These are phyloP conservation scores for Hydrolagus colliei DNA, from an alignment of 2,797 vertebrate genomes.

Conservation along the genomic window DNA sequence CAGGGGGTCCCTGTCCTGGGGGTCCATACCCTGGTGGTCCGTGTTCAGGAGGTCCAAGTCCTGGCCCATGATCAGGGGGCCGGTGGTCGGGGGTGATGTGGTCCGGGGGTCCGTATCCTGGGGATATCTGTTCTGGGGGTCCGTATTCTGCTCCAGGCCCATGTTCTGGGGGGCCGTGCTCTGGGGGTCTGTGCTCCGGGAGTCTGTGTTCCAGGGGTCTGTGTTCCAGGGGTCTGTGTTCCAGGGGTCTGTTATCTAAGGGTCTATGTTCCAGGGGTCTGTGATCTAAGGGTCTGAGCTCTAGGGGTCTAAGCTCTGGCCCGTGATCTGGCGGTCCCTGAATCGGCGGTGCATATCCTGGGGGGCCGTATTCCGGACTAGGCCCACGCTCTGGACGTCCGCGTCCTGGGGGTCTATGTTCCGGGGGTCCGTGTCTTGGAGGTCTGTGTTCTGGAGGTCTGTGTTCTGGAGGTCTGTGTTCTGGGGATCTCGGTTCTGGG, in stretches of 20 bases:
- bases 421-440: neutral
- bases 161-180: neutral
- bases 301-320: neutral
- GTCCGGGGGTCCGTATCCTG: neutral
- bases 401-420: neutral
- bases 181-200: neutral
- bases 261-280: conserved; percentile 40
- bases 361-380: neutral
- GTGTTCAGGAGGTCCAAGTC: neutral
- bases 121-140: conserved; percentile 30
- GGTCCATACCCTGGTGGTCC: conserved; percentile 25
- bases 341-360: neutral
- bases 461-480: neutral
- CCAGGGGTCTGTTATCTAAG: neutral
- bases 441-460: neutral
- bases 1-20: conserved; percentile 17
- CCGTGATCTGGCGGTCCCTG: neutral
- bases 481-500: conserved; percentile 30
- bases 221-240: conserved; percentile 52
- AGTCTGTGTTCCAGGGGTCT: conserved; percentile 21
- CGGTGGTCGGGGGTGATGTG: neutral
- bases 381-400: conserved; percentile 9
- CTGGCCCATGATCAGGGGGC: neutral
- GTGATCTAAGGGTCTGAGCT: neutral
- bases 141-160: conserved; percentile 23